Evolutionary conservation across 2,888 invertebrate species (phyloP).

Genomic region (Oscheius sp.): DNA sequence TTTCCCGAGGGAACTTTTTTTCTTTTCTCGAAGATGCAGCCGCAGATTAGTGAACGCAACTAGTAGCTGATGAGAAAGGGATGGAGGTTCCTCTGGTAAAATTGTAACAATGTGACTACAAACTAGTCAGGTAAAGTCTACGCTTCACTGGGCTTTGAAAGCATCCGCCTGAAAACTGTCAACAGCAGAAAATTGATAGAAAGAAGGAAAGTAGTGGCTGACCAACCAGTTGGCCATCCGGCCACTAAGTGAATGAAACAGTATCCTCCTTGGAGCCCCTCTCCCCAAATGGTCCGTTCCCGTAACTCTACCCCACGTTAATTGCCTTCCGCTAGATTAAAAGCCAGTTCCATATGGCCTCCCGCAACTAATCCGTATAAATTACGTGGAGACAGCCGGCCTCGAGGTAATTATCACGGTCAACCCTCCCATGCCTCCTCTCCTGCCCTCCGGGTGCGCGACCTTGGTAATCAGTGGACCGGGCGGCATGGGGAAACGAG

Average conservation of each 20-base stretch:
- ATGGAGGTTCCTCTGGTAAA: too few relatives aligned
- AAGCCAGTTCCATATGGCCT: constrained; percentile 12
- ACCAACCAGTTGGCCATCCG: background rate
- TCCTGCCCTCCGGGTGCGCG: background rate
- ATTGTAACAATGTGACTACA: too few relatives aligned
- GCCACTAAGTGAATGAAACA: background rate
- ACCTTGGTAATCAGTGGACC: constrained; percentile 31
- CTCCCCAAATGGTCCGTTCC: background rate
- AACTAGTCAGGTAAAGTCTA: too few relatives aligned
- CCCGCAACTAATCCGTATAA: constrained; percentile 18
- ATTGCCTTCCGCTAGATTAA: constrained; percentile 24
- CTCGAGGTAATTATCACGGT: constrained; percentile 14
- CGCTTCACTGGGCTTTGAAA: too few relatives aligned
- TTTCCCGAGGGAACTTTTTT: too few relatives aligned
- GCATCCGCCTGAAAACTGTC: too few relatives aligned
- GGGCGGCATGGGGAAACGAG: background rate
- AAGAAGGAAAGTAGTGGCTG: background rate
- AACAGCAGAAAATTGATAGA: background rate
- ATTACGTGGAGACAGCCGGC: constrained; percentile 4
- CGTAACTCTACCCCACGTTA: background rate
- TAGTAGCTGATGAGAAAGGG: too few relatives aligned
- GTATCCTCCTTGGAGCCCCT: too few relatives aligned
- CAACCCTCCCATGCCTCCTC: too few relatives aligned
- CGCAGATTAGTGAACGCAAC: too few relatives aligned
- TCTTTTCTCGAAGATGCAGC: too few relatives aligned